Base-by-base conservation (phyloP, 2,113 vertebrate species). In the Crotalus viridis region DNA sequence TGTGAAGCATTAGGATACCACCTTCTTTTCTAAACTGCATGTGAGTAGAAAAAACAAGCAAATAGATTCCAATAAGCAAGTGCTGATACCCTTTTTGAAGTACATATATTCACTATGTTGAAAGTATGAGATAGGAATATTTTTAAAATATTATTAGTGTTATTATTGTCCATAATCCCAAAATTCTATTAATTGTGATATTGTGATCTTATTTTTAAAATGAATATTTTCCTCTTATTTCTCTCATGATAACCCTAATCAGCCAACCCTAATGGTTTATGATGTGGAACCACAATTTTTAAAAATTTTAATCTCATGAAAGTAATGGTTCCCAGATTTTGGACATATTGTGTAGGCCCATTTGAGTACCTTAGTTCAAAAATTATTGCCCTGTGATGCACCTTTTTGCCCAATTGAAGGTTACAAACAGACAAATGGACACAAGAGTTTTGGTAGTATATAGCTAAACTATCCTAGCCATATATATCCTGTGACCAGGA, bases 31-130 rank as follows among this genome's bases (percentile, higher is more conserved):
- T 69, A 12, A 33, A 33, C 4, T 74, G 26, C 56, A 88, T 89
- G 28, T 15, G 10, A 85, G 59, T 33, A 10, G 56, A 13, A 6
- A 94, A 87, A 89, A 92, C 69, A 43, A 89, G 26, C 61, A 5
- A 48, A 92, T 94, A n/a, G 21, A 57, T 88, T 3, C 5, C 26
- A 85, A 39, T 2, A n/a, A 74, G 48, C 43, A 85, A 85, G 19
- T 55, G n/a, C n/a, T 85, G 64, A 54, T 85, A 89, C 39, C 74
- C 33, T 56, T 4, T 94, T 94, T 91, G 87, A 90, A 94, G 28
- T 3, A 96, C 39, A 0, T 90, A 0, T 89, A 8, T 95, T 94
- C 22, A 87, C 0, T 10, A 21, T 28, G 3, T 33, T 57, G 28
- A 43, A 88, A 48, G 10, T 0, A n/a, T 52, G 28, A 39, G 28